phyloP scores from a whole-genome alignment of 23 tunicate species.

The Trididemnum clinides region DNA sequence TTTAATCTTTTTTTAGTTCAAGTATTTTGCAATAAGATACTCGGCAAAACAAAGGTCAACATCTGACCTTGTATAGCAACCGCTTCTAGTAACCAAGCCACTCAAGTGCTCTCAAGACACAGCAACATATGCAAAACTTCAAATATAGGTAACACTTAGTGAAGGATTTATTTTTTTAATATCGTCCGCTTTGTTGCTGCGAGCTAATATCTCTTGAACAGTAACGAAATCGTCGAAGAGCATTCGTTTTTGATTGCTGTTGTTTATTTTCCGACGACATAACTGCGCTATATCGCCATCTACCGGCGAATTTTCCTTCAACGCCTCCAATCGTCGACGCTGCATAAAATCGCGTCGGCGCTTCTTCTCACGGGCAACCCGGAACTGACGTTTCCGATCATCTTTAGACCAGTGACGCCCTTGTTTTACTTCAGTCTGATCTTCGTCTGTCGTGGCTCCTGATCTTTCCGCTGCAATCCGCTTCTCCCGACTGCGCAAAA shows the following conservation, averaged over 20 bases:
- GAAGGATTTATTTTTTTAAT: background rate
- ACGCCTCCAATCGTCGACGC: conserved; percentile 12
- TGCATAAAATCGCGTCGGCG: conserved; percentile 36
- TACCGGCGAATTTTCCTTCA: background rate
- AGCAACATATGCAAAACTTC: background rate
- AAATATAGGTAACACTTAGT: conserved; percentile 29
- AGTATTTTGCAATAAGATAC: too few species aligned
- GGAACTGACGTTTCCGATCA: conserved; percentile 22
- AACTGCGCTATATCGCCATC: background rate
- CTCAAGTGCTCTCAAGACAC: background rate
- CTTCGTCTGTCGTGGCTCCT: background rate
- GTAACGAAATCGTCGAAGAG: conserved; percentile 10
- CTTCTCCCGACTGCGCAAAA: background rate
- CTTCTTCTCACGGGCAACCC: conserved; percentile 28
- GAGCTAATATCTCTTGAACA: conserved; percentile 26
- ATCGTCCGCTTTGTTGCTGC: background rate
- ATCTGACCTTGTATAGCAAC: too few species aligned
- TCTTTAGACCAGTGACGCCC: conserved; percentile 30
- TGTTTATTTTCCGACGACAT: background rate
- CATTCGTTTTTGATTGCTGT: conserved; percentile 25
- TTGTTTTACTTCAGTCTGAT: background rate
- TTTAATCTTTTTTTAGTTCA: too few species aligned
- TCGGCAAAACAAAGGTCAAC: too few species aligned
- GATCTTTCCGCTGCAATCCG: background rate
- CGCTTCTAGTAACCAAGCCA: too few species aligned